These are phyloP conservation scores for Dolichoris vasculosae DNA, from an alignment of 1,140 invertebrate genomes.

Conservation along the genomic window DNA sequence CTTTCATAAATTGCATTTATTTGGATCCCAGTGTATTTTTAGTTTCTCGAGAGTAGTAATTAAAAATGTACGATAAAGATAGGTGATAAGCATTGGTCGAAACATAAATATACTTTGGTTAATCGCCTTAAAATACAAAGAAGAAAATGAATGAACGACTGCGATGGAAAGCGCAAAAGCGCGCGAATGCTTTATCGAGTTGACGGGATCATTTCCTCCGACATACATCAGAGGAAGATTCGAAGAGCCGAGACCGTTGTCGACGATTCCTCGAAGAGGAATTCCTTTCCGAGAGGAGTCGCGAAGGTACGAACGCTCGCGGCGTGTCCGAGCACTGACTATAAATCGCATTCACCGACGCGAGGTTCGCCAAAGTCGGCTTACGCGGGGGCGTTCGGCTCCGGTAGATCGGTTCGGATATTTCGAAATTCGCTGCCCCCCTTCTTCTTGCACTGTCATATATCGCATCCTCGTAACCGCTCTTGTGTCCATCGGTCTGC, in stretches of 20 bases:
- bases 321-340: not conserved
- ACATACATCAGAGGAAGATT: not conserved
- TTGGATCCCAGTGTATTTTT: not conserved
- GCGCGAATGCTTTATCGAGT: not conserved
- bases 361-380: not conserved
- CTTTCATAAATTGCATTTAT: not conserved
- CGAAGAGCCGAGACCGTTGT: not conserved
- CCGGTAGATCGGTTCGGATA: not conserved
- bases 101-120: not conserved
- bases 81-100: not conserved
- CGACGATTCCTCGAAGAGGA: not conserved
- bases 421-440: not conserved
- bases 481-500: not conserved
- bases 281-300: not conserved
- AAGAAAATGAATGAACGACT: not conserved
- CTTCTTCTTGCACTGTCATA: not conserved
- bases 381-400: too few species aligned
- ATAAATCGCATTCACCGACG: not conserved
- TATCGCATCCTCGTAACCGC: not conserved
- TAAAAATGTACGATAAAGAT: not conserved
- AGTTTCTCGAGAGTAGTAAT: not conserved
- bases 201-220: not conserved
- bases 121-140: not conserved
- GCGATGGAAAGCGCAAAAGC: not conserved
- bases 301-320: too few species aligned